Evolutionary conservation across 2,888 invertebrate genomes (phyloP).

Genomic region (Agonopterix heracliana): DNA sequence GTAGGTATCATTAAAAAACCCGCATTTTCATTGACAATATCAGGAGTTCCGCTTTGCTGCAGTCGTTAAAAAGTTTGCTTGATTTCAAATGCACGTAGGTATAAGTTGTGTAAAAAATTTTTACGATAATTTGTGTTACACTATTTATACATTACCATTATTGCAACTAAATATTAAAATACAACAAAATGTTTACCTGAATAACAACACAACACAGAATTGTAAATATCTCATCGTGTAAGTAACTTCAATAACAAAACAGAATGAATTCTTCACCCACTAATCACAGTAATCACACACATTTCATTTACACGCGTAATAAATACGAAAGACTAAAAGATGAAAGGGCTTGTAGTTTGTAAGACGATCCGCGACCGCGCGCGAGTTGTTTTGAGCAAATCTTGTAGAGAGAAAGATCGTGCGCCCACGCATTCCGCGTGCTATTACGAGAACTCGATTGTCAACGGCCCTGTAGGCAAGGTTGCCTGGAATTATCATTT

Average conservation of each 20-base stretch:
- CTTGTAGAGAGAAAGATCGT: slow-evolving; percentile 53
- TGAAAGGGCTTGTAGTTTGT: slow-evolving; percentile 32
- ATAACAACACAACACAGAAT: slow-evolving; percentile 55
- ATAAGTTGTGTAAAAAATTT: too few relatives aligned
- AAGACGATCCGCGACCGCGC: slow-evolving; percentile 51
- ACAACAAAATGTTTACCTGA: slow-evolving; percentile 44
- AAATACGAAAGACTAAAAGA: slow-evolving; percentile 19
- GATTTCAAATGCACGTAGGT: too few relatives aligned
- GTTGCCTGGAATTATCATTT: slow-evolving; percentile 50
- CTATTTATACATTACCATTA: too few relatives aligned
- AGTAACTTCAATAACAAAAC: neutral
- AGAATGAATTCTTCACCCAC: neutral
- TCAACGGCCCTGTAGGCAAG: slow-evolving; percentile 64
- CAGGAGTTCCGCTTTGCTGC: too few relatives aligned
- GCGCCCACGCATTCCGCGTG: slow-evolving; percentile 58
- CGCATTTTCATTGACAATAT: too few relatives aligned
- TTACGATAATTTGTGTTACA: too few relatives aligned
- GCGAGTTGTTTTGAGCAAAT: slow-evolving; percentile 58
- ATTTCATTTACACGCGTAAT: slow-evolving; percentile 19
- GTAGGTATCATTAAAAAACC: too few relatives aligned
- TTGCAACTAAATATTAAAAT: too few relatives aligned
- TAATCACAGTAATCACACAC: neutral
- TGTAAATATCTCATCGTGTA: slow-evolving; percentile 54
- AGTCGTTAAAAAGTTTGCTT: too few relatives aligned
- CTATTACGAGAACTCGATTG: slow-evolving; percentile 64